Evolutionary conservation across 2,888 invertebrate species (phyloP).

Genomic region (Eledona agricola): DNA sequence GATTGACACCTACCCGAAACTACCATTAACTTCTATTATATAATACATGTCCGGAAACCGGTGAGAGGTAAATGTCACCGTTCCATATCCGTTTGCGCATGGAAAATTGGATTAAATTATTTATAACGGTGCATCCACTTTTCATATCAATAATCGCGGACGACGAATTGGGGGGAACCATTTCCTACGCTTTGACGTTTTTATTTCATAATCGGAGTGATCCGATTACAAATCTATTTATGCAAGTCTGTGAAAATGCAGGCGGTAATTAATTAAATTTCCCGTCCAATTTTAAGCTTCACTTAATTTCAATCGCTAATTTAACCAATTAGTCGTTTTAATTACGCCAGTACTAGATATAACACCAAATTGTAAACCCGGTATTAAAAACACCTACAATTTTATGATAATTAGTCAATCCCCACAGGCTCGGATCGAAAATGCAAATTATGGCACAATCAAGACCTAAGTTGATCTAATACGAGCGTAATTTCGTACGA

Average conservation of each 20-base stretch:
- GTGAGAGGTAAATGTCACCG: conserved; percentile 54
- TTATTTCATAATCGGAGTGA: conserved; percentile 1
- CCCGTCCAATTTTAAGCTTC: conserved; percentile 31
- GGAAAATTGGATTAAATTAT: conserved; percentile 52
- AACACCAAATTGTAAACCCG: conserved; percentile 11
- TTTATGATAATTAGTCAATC: conserved; percentile 3
- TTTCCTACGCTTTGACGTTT: conserved; percentile 5
- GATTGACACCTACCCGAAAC: conserved; percentile 59
- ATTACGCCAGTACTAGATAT: conserved; percentile 21
- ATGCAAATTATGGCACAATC: conserved; percentile 28
- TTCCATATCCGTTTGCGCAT: conserved; percentile 44
- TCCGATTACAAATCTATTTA: conserved; percentile 19
- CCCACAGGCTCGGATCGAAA: conserved; percentile 14
- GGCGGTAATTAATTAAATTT: conserved; percentile 33
- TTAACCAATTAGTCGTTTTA: conserved; percentile 25
- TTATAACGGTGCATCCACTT: conserved; percentile 28
- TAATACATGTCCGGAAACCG: conserved; percentile 55
- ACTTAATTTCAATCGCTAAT: conserved; percentile 27
- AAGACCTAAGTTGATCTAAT: too few relatives aligned
- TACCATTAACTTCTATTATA: conserved; percentile 58
- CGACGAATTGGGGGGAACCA: background rate
- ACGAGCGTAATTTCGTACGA: conserved; percentile 12
- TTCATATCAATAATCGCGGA: conserved; percentile 17
- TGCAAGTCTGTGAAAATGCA: conserved; percentile 26
- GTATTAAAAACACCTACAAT: background rate